A percentile compares a stretch with the other conserved stretches of the same genome.
phyloP scores from a whole-genome alignment of 2,797 vertebrate species.

The Babyrousa celebensis region DNA sequence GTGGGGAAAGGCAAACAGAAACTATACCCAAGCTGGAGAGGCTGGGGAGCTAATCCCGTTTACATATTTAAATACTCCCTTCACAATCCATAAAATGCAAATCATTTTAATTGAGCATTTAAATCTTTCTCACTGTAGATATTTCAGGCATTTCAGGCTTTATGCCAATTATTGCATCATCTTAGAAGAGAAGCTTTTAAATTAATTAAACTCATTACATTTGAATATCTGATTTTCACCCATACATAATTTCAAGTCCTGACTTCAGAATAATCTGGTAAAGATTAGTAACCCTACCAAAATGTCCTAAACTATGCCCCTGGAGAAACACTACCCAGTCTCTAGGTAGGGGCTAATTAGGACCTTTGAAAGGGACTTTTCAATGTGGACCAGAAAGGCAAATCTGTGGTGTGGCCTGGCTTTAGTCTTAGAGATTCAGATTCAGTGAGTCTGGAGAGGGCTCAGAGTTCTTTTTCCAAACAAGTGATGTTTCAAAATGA shows the following conservation, averaged over 20 bases:
- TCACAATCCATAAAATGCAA: conserved; percentile 70
- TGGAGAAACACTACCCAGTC: background rate
- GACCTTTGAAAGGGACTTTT: background rate
- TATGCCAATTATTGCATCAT: conserved; percentile 83
- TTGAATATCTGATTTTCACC: conserved; percentile 81
- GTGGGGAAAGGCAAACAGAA: background rate
- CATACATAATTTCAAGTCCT: conserved; percentile 75
- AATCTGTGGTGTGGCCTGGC: background rate
- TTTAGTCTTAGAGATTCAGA: background rate
- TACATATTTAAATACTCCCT: conserved; percentile 67
- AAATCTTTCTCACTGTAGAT: conserved; percentile 73
- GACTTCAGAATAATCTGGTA: conserved; percentile 74
- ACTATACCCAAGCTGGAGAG: background rate
- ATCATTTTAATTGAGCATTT: conserved; percentile 82
- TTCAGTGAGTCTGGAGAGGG: background rate
- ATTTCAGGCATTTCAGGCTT: conserved; percentile 79
- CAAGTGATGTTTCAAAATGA: background rate
- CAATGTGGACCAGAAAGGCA: background rate
- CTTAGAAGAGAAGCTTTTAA: conserved; percentile 84
- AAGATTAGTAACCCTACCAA: conserved; percentile 13
- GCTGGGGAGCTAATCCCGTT: background rate
- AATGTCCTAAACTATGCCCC: background rate
- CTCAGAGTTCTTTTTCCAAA: background rate
- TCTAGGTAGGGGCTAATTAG: background rate
- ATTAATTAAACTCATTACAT: conserved; percentile 84